A percentile compares a stretch with the other conserved stretches of the same genome.
phyloP scores from a whole-genome alignment of 2,888 invertebrate species.

The Graphium colonna region DNA sequence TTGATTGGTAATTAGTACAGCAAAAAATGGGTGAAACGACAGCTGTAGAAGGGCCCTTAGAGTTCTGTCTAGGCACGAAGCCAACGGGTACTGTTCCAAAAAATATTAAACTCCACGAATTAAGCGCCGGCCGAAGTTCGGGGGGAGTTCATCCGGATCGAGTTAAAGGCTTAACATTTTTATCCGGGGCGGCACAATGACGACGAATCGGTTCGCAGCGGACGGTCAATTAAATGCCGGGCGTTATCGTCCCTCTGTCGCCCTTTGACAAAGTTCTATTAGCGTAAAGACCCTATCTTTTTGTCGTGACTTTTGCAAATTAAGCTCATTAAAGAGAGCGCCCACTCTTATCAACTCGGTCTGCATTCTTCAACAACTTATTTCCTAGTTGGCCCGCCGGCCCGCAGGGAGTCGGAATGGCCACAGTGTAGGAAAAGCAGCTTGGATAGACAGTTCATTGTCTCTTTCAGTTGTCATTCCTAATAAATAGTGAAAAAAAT shows the following conservation, averaged over 20 bases:
- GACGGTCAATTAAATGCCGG: slow-evolving; percentile 9
- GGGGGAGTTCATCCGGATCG: slow-evolving; percentile 4
- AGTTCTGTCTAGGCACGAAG: slow-evolving; percentile 1
- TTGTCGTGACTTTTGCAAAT: slow-evolving; percentile 63
- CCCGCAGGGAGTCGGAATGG: background rate
- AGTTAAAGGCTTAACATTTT: slow-evolving; percentile 21
- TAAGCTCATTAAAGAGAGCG: slow-evolving; percentile 57
- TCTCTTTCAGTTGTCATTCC: too few relatives aligned
- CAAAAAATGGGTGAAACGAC: background rate
- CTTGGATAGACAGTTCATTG: too few relatives aligned
- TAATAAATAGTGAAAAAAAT: too few relatives aligned
- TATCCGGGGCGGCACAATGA: slow-evolving; percentile 3
- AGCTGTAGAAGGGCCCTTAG: background rate
- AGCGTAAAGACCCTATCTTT: slow-evolving; percentile 44
- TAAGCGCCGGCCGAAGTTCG: slow-evolving; percentile 1
- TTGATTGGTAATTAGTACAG: too few relatives aligned
- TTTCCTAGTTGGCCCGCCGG: slow-evolving; percentile 21
- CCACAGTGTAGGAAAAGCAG: background rate
- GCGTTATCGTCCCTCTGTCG: slow-evolving; percentile 21
- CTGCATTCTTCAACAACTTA: slow-evolving; percentile 39
- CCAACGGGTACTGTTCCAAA: background rate
- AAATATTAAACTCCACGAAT: slow-evolving; percentile 7
- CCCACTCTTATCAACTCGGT: slow-evolving; percentile 36
- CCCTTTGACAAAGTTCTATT: slow-evolving; percentile 48
- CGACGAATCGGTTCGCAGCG: slow-evolving; percentile 13